Percentiles rank a stretch among this genome's conserved stretches.
These are phyloP conservation scores for Sphaeramia orbicularis DNA, from an alignment of 2,797 vertebrate species.

Conservation along the genomic window DNA sequence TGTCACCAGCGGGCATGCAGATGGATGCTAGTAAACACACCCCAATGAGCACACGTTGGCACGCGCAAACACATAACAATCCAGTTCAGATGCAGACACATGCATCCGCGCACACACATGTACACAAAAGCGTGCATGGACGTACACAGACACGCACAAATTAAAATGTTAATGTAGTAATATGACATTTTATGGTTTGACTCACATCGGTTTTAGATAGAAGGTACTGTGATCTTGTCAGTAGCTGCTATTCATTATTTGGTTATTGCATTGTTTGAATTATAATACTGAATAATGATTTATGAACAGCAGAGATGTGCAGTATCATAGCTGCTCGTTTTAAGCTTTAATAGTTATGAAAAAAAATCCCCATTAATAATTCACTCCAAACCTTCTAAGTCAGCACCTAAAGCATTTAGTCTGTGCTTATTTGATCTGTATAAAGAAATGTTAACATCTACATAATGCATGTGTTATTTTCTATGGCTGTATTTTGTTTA, in stretches of 20 bases:
- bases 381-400: too few species aligned
- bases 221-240: background rate
- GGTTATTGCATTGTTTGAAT: background rate
- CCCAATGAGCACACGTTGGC: conserved; percentile 60
- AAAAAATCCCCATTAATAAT: too few species aligned
- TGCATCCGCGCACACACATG: conserved; percentile 27
- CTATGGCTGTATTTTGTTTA: too few species aligned
- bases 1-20: conserved; percentile 82
- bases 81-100: conserved; percentile 10
- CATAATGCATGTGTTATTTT: too few species aligned
- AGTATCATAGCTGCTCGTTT: background rate
- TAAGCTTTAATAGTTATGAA: too few species aligned
- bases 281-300: background rate
- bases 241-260: background rate
- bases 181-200: conserved; percentile 12
- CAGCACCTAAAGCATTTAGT: too few species aligned
- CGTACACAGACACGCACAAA: conserved; percentile 13
- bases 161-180: background rate
- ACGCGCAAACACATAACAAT: conserved; percentile 47
- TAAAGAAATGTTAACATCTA: too few species aligned
- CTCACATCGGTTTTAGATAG: background rate
- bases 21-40: conserved; percentile 81
- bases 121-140: conserved; percentile 11
- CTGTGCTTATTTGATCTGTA: too few species aligned
- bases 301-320: background rate